Conservation (phyloP, 2,797 vertebrate genomes). For the Sandelia bainsii region DNA sequence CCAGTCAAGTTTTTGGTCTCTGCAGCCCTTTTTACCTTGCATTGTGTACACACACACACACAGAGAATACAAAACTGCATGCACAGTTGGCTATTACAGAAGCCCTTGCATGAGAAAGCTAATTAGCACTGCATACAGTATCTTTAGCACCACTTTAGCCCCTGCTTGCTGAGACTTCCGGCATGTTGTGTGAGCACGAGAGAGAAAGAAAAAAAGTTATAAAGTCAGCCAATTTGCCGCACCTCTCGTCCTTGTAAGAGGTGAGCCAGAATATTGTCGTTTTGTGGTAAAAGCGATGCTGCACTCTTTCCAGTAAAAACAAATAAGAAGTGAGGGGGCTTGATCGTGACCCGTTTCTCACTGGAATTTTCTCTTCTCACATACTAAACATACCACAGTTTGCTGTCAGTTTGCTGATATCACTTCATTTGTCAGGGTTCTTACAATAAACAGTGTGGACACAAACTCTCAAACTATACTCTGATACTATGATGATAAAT, state of each 20-base stretch:
- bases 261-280: slow-evolving; percentile 35
- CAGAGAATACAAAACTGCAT: background rate
- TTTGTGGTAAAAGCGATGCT: slow-evolving; percentile 18
- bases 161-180: background rate
- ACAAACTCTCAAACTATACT: slow-evolving; percentile 5
- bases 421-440: background rate
- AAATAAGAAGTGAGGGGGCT: slow-evolving; percentile 23
- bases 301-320: slow-evolving; percentile 32
- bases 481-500: too few relatives aligned
- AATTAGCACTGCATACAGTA: background rate
- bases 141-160: slow-evolving; percentile 25
- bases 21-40: too few relatives aligned
- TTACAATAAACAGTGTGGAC: background rate
- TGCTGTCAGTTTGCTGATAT: background rate
- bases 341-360: slow-evolving; percentile 17
- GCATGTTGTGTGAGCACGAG: background rate
- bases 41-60: too few relatives aligned
- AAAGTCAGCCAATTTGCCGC: slow-evolving; percentile 31
- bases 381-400: slow-evolving; percentile 5
- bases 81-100: background rate
- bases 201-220: background rate
- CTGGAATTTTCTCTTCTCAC: background rate
- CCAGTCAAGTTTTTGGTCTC: too few relatives aligned
- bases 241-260: background rate
- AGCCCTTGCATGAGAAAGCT: background rate